Percentiles rank a stretch among this genome's conserved stretches.
Evolutionary conservation across 1,140 invertebrate genomes (phyloP).

Genomic region (Drosophila orena): DNA sequence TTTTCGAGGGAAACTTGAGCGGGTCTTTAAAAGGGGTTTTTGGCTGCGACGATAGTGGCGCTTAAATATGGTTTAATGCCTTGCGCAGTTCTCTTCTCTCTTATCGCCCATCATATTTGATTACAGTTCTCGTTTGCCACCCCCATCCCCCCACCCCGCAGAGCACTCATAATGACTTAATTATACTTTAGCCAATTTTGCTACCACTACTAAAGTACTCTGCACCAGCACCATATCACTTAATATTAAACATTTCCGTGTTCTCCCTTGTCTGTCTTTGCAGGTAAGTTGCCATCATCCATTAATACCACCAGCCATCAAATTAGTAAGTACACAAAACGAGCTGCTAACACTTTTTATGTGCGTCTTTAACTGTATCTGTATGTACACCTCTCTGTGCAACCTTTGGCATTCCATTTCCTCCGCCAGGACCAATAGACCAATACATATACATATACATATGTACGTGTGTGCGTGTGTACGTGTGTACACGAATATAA

Average conservation of each 20-base stretch:
- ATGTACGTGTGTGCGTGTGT: too few species aligned
- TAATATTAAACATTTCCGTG: slow-evolving; percentile 55
- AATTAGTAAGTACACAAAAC: slow-evolving; percentile 83
- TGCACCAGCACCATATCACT: slow-evolving; percentile 20
- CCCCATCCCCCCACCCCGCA: slow-evolving; percentile 25
- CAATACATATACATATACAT: neutral
- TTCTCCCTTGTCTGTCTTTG: slow-evolving; percentile 58
- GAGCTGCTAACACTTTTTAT: slow-evolving; percentile 80
- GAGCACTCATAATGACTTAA: slow-evolving; percentile 38
- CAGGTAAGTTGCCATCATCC: slow-evolving; percentile 82
- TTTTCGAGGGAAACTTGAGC: slow-evolving; percentile 36
- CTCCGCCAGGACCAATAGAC: slow-evolving; percentile 3
- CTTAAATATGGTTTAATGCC: neutral
- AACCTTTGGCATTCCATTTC: neutral
- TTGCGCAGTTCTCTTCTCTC: neutral
- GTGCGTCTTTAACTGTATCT: slow-evolving; percentile 72
- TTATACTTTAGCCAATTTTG: slow-evolving; percentile 45
- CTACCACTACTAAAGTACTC: slow-evolving; percentile 3
- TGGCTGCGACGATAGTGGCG: too few species aligned
- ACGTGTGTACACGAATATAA: slow-evolving; percentile 32
- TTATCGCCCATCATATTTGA: slow-evolving; percentile 25
- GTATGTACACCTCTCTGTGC: slow-evolving; percentile 15
- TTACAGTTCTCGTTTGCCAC: slow-evolving; percentile 25
- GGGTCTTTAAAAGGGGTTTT: slow-evolving; percentile 26
- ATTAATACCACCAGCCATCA: slow-evolving; percentile 81